Evolutionary conservation across 2,113 vertebrate species (phyloP).

Genomic region (Pollachius pollachius): DNA sequence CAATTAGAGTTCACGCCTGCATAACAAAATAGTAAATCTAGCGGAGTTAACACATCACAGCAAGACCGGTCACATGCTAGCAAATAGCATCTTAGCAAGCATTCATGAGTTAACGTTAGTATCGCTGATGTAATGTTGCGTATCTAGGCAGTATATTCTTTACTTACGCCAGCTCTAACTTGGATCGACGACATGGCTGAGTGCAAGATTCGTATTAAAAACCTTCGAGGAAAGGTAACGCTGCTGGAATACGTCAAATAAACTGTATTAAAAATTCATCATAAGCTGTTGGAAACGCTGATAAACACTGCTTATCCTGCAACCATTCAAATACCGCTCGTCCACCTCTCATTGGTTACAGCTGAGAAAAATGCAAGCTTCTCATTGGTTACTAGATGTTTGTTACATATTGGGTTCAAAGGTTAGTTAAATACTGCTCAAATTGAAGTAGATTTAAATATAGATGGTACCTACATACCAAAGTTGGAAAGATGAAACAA

Average conservation of each 20-base stretch:
- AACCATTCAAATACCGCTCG: conserved; percentile 69
- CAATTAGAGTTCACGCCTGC: not conserved
- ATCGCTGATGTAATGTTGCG: too few relatives aligned
- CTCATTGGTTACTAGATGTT: conserved; percentile 40
- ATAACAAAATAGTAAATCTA: accelerated
- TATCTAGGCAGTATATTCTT: not conserved
- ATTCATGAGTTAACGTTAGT: not conserved
- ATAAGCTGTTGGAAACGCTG: too few relatives aligned
- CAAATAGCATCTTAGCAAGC: not conserved
- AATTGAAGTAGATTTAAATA: not conserved
- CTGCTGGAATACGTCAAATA: too few relatives aligned
- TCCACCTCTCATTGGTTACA: conserved; percentile 57
- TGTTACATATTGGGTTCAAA: not conserved
- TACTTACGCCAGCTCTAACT: conserved; percentile 45
- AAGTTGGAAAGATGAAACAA: not conserved
- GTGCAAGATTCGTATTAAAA: not conserved
- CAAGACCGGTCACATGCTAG: not conserved
- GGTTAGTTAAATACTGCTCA: not conserved
- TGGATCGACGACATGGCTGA: conserved; percentile 35
- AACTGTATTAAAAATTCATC: too few relatives aligned
- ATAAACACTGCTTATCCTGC: not conserved
- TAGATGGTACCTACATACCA: not conserved
- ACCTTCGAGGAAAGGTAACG: too few relatives aligned
- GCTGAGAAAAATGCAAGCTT: not conserved
- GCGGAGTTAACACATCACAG: not conserved